Conservation (phyloP, 2,888 invertebrate genomes). For the Thysanoteuthis rhombus region DNA sequence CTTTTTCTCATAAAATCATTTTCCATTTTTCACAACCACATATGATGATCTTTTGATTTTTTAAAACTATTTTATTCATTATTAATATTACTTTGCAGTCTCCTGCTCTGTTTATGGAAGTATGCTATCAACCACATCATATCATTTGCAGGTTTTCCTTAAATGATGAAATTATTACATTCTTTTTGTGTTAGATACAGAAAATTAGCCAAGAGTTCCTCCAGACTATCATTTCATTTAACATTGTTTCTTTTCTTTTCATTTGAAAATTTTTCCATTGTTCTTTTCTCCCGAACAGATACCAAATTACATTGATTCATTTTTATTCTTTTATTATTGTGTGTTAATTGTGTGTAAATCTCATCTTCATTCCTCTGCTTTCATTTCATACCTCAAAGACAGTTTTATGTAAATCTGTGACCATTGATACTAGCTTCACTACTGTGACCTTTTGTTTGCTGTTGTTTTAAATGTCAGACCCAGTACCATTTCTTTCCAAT, state of each 20-base stretch:
- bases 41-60: not conserved
- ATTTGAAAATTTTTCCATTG: not conserved
- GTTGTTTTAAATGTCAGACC: not conserved
- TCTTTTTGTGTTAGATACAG: not conserved
- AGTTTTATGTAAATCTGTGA: conserved; percentile 12
- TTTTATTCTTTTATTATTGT: not conserved
- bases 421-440: not conserved
- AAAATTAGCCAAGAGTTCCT: not conserved
- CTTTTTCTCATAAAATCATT: too few relatives aligned
- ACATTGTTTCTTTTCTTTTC: not conserved
- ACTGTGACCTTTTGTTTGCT: not conserved
- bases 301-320: not conserved
- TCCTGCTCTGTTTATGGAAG: not conserved
- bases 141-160: not conserved
- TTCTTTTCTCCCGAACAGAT: not conserved
- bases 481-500: not conserved
- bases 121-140: not conserved
- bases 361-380: not conserved
- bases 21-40: not conserved
- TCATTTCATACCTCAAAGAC: not conserved
- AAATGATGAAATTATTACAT: not conserved
- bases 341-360: not conserved
- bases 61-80: not conserved
- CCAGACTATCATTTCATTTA: not conserved
- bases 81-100: not conserved